Evolutionary conservation across 2,888 invertebrate species (phyloP).

Genomic region (Vanessa cardui): DNA sequence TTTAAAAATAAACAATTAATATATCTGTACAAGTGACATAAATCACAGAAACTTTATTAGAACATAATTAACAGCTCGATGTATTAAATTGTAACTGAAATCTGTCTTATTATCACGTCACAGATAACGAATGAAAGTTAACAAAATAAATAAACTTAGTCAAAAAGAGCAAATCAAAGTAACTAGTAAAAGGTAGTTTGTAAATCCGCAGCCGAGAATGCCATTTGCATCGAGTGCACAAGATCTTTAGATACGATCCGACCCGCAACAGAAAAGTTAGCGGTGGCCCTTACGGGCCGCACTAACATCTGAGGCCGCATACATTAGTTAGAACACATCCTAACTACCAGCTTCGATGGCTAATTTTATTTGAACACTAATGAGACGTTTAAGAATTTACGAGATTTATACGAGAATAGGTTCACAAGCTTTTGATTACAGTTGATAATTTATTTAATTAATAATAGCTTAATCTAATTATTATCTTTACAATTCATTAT

Average conservation of each 20-base stretch:
- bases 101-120: neutral
- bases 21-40: too few species aligned
- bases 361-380: constrained; percentile 30
- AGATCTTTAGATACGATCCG: constrained; percentile 24
- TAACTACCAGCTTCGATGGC: constrained; percentile 15
- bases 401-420: neutral
- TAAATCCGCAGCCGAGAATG: constrained; percentile 3
- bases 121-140: neutral
- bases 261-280: constrained; percentile 47
- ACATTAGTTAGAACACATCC: constrained; percentile 30
- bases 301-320: constrained; percentile 43
- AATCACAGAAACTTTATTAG: too few species aligned
- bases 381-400: constrained; percentile 3
- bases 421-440: too few species aligned
- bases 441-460: too few species aligned
- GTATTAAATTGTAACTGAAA: neutral
- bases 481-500: too few species aligned
- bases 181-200: neutral
- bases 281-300: constrained; percentile 61
- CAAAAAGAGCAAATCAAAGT: neutral
- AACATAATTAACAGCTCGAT: too few species aligned
- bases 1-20: too few species aligned
- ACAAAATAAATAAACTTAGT: neutral
- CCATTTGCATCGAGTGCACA: constrained; percentile 17
- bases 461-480: too few species aligned